Conservation (phyloP, 2,113 vertebrate species). For the Elgaria multicarinata region DNA sequence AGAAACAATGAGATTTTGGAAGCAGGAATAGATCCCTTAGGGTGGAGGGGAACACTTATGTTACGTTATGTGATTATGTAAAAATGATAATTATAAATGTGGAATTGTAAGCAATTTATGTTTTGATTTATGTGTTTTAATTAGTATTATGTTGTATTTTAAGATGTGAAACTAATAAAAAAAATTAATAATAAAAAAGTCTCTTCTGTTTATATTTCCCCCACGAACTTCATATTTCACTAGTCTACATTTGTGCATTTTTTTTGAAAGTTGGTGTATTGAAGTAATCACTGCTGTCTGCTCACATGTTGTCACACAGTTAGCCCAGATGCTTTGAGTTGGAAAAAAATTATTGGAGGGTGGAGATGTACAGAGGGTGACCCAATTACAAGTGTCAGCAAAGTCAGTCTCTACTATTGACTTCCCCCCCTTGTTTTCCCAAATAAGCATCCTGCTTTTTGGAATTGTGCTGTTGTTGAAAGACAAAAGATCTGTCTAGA, state of each 20-base stretch:
- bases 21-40: no score
- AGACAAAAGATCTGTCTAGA: constrained; percentile 56
- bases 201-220: background rate
- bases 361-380: constrained; percentile 35
- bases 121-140: no score
- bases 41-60: no score
- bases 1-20: no score
- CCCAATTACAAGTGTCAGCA: constrained; percentile 20
- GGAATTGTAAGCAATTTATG: no score
- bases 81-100: no score
- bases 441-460: constrained; percentile 55
- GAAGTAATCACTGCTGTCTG: constrained; percentile 26
- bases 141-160: no score
- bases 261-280: constrained; percentile 28
- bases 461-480: constrained; percentile 40
- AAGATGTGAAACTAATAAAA: no score
- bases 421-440: constrained; percentile 19
- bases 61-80: no score
- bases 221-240: background rate
- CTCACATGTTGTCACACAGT: background rate
- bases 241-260: background rate
- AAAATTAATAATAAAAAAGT: no score
- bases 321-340: constrained; percentile 43
- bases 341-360: constrained; percentile 37
- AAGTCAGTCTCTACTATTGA: constrained; percentile 1